Evolutionary conservation across 1,140 invertebrate species (phyloP), one percentile per base, ranked within the genome.

Genomic region (Lordiphosa mommai): DNA sequence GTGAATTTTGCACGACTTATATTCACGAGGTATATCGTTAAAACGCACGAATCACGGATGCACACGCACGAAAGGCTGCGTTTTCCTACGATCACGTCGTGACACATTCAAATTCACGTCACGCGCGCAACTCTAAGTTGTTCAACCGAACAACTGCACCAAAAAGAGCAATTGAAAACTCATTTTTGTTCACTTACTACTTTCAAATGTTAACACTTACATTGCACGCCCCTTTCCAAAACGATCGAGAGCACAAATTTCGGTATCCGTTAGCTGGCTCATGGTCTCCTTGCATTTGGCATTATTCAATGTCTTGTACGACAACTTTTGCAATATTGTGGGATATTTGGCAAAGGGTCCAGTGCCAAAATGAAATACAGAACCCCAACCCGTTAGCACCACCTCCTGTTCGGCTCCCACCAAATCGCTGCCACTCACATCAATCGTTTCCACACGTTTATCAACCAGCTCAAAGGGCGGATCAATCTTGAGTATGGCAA

Each of bases 181-280:
- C n/a, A n/a, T n/a, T n/a, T 0, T 27, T 27, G 5, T 27, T 27
- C 23, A 23, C 1, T 17, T 3, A 4, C n/a, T n/a, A n/a, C n/a
- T n/a, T n/a, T n/a, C n/a, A n/a, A n/a, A n/a, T n/a, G n/a, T n/a
- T n/a, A n/a, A n/a, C n/a, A n/a, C 85, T 66, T 20, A 88, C 87
- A 65, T 86, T 79, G 52, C 88, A 89, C 5, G 90, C 90, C 1
- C 90, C 74, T 91, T 88, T 32, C 90, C 90, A 16, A 65, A 55
- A 37, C 87, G 69, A 3, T 89, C 90, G 8, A 89, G 70, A 1
- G 90, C 90, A 33, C 91, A 91, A 38, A 91, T 89, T 61, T 90
- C 89, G 1, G 84, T 89, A n/a, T 88, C 67, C 1, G 87, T 88
- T 16, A 88, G 58, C 50, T 88, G 79, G 1, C 48, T 59, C 85